Base-by-base conservation (phyloP, 2,888 invertebrate species). In the Notodromas monacha region DNA sequence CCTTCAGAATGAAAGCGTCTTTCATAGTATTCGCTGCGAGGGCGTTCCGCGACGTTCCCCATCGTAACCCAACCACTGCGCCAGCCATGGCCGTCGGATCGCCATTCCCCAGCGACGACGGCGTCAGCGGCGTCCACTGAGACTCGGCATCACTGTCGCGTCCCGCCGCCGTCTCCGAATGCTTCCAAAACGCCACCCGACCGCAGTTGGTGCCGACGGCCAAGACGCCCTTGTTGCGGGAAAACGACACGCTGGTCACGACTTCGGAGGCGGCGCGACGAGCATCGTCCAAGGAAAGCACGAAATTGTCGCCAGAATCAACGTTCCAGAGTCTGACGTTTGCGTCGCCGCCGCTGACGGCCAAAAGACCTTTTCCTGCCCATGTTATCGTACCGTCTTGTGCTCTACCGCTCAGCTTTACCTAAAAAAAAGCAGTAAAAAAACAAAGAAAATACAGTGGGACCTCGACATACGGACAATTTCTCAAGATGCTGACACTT, bases 201-300 rank as follows among this genome's bases (percentile, higher is more conserved):
- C 86, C 86, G 40, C 68, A 61, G 42, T 74, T 76, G 13, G 84
- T 84, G 12, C 81, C 81, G 38, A 68, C 79, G 40, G 76, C 77
- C 28, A 86, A 49, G 3, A 76, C 67, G 38, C 72, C 65, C 51
- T 64, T 68, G 33, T 62, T 51, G 37, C 56, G 54, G 38, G 63
- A 64, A 41, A 63, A 70, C 31, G 64, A 60, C 26, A 72, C 55
- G 38, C 64, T 65, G 12, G 66, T 65, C 39, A 70, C 69, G 38
- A 60, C 57, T 43, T 69, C 42, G 12, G 40, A 39, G 64, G 38
- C 43, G 46, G 36, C 16, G 14, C 31, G 28, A 12, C 15, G 12
- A 5, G 29, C 33, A 12, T 34, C 33, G 16, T 36, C 64, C 26
- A 67, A 45, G 30, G 48, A 65, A 14, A 84, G 49, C 2, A 79